Evolutionary conservation across 2,888 invertebrate genomes (phyloP), one percentile per base, ranked within the genome.

Genomic region (Osmoderma eremita): DNA sequence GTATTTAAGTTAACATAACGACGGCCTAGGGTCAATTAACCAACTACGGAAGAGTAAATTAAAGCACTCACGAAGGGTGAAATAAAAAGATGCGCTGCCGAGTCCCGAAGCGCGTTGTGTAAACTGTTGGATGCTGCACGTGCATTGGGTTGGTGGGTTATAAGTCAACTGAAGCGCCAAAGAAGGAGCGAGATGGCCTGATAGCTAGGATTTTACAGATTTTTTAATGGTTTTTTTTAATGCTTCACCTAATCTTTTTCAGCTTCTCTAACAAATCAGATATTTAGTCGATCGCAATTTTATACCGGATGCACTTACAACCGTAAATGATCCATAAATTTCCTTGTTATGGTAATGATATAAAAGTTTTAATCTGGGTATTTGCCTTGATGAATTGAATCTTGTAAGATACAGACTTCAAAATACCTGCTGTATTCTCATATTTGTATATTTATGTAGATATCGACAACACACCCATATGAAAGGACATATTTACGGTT

Each of bases 31-130:
- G 72, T 72, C 72, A 72, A 72, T 72, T 72, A 71, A 68, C 69
- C 58, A 41, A 61, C 71, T 69, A 70, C 72, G 72, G 72, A 72
- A 72, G 71, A 71, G 70, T 69, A 69, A 72, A 71, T 72, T 71
- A 71, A 61, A 71, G 67, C 67, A 65, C 64, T 64, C 69, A 67
- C 67, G 70, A 69, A 71, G 72, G 72, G 72, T 72, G 72, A 67
- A 67, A 69, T 67, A 63, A 53, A 69, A 63, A 69, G 65, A 61
- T 70, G 65, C 67, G 67, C 53, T 64, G 51, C 45, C 62, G 39
- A 41, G 39, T 50, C 42, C 63, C 39, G n/a, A n/a, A n/a, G n/a
- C n/a, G 48, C 48, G 49, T 62, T 62, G 30, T 49, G 36, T 48
- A 45, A 30, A 30, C 30, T 22, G 49, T 15, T 50, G 54, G 24